Evolutionary conservation across 2,113 vertebrate genomes (phyloP).

Genomic region (Apteryx owenii): DNA sequence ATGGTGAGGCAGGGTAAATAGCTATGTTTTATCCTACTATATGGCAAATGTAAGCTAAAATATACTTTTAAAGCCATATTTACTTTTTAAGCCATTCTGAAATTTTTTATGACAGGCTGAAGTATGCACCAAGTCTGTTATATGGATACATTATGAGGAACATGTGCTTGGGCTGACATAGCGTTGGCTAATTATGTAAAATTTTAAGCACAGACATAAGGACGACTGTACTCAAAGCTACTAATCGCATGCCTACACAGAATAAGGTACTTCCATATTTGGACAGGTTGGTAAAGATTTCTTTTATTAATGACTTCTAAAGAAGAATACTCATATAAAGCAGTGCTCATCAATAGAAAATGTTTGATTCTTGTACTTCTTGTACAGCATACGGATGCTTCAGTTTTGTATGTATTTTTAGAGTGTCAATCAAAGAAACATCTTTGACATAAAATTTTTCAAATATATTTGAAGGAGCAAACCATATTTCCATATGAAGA

Average conservation of each 20-base stretch:
- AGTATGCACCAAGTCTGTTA: not conserved
- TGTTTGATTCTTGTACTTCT: not conserved
- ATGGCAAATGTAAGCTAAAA: not conserved
- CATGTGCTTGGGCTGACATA: rapidly evolving
- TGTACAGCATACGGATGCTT: not conserved
- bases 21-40: not conserved
- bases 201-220: not conserved
- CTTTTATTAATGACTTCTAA: not conserved
- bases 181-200: not conserved
- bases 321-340: not conserved
- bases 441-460: not conserved
- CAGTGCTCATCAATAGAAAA: not conserved
- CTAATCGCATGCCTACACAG: not conserved
- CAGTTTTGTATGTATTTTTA: not conserved
- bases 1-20: not conserved
- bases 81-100: not conserved
- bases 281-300: rapidly evolving
- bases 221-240: not conserved
- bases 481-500: not conserved
- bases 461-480: not conserved
- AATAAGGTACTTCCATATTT: not conserved
- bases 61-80: not conserved
- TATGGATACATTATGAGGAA: not conserved
- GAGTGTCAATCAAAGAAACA: not conserved
- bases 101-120: not conserved